These are phyloP conservation scores for Pyralis farinalis DNA, from an alignment of 2,888 invertebrate species.

Conservation along the genomic window DNA sequence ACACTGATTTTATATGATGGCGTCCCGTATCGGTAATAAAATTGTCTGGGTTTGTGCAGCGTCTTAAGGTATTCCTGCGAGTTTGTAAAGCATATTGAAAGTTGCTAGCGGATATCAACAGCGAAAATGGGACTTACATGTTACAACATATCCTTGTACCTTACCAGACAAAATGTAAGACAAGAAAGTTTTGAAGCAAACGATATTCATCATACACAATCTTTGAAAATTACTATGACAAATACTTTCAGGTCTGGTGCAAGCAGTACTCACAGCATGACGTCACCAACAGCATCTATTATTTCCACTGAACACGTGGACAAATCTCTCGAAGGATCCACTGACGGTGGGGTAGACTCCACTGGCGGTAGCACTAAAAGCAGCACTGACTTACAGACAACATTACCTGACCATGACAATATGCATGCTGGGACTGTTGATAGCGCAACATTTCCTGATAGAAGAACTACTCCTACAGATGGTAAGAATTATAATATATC, in stretches of 20 bases:
- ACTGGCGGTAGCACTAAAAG: slow-evolving; percentile 27
- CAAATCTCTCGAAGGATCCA: slow-evolving; percentile 45
- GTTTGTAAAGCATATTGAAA: too few relatives aligned
- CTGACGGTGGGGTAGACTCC: slow-evolving; percentile 32
- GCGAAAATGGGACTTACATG: too few relatives aligned
- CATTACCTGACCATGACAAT: slow-evolving; percentile 62
- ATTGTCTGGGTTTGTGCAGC: too few relatives aligned
- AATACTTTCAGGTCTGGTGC: slow-evolving; percentile 43
- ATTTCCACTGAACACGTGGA: slow-evolving; percentile 52
- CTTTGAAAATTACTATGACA: too few relatives aligned
- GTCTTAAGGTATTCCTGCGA: too few relatives aligned
- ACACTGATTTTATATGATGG: too few relatives aligned
- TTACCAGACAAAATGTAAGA: too few relatives aligned
- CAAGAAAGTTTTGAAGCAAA: too few relatives aligned
- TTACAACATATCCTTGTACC: too few relatives aligned
- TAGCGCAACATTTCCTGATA: slow-evolving; percentile 44
- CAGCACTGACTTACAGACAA: slow-evolving; percentile 37
- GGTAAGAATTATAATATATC: slow-evolving; percentile 49
- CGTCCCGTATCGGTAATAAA: too few relatives aligned
- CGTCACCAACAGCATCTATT: slow-evolving; percentile 47
- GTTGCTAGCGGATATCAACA: too few relatives aligned
- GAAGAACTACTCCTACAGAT: slow-evolving; percentile 60
- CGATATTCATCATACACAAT: too few relatives aligned
- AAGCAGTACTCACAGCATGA: slow-evolving; percentile 65
- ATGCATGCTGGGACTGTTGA: slow-evolving; percentile 64